Percentiles rank a stretch among this genome's conserved stretches.
phyloP scores from a whole-genome alignment of 1,140 invertebrate genomes.

The Drosophila kurseongensis region DNA sequence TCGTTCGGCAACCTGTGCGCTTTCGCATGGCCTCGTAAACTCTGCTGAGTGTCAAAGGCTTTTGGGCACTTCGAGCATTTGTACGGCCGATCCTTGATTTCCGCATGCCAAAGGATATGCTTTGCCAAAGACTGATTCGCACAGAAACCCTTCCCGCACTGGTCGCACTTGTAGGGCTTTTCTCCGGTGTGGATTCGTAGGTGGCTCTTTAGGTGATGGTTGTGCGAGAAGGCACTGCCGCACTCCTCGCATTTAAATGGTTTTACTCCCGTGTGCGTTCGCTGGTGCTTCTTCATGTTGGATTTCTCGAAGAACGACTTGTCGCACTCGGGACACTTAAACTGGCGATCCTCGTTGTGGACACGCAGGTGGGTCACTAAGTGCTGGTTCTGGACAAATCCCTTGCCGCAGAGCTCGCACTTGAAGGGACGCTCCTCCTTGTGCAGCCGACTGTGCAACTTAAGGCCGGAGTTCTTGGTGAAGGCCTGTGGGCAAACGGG shows the following conservation, averaged over 20 bases:
- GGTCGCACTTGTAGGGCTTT: conserved; percentile 40
- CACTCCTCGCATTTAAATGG: conserved; percentile 43
- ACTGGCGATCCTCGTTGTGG: conserved; percentile 41
- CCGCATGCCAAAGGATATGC: conserved; percentile 30
- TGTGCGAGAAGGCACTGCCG: conserved; percentile 30
- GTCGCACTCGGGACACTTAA: conserved; percentile 45
- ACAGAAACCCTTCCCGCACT: conserved; percentile 34
- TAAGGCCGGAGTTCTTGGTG: conserved; percentile 31
- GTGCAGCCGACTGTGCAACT: conserved; percentile 37
- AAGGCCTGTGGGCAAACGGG: conserved; percentile 31
- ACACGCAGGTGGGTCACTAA: conserved; percentile 33
- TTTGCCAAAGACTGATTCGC: conserved; percentile 44
- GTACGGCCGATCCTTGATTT: conserved; percentile 17
- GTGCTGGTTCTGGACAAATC: conserved; percentile 40
- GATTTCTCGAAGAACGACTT: conserved; percentile 53
- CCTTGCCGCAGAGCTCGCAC: conserved; percentile 28
- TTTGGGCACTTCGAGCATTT: conserved; percentile 36
- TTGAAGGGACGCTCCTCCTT: conserved; percentile 39
- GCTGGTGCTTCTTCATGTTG: conserved; percentile 48
- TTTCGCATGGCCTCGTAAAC: conserved; percentile 16
- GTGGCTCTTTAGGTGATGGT: conserved; percentile 43
- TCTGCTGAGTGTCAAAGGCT: conserved; percentile 18
- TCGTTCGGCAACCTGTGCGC: conserved; percentile 5
- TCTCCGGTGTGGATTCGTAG: conserved; percentile 40
- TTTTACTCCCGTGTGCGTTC: conserved; percentile 30